phyloP scores from a whole-genome alignment of 1,140 invertebrate genomes.

The Sitobion miscanthi region DNA sequence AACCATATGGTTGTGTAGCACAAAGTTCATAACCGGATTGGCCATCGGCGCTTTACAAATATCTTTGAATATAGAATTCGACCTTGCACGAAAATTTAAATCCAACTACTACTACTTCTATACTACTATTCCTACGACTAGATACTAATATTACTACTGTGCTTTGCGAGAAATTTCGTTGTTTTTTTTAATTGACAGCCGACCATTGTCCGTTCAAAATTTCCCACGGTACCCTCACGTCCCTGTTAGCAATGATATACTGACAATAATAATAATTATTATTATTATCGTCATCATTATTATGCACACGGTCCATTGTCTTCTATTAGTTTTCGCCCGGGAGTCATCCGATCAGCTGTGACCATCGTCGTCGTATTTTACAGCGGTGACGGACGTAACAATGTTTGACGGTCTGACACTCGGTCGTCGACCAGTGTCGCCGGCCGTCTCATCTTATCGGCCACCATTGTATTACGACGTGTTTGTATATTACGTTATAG shows the following conservation, averaged over 20 bases:
- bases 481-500: neutral
- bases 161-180: neutral
- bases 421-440: conserved; percentile 35
- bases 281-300: neutral
- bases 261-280: neutral
- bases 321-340: neutral
- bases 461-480: neutral
- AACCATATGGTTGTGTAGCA: conserved; percentile 28
- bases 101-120: conserved; percentile 23
- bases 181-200: conserved; percentile 11
- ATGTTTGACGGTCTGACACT: conserved; percentile 49
- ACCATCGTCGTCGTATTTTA: neutral
- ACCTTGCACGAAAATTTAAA: conserved; percentile 39
- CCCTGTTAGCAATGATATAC: neutral
- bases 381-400: conserved; percentile 50
- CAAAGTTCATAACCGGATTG: conserved; percentile 27
- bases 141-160: neutral
- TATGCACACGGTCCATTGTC: conserved; percentile 41
- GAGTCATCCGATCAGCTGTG: conserved; percentile 3
- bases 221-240: conserved; percentile 25
- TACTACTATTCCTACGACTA: neutral
- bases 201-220: neutral
- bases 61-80: conserved; percentile 6
- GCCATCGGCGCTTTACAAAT: conserved; percentile 10
- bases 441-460: conserved; percentile 32